phyloP scores from a whole-genome alignment of 2,113 vertebrate genomes.

The Toxotes jaculatrix region DNA sequence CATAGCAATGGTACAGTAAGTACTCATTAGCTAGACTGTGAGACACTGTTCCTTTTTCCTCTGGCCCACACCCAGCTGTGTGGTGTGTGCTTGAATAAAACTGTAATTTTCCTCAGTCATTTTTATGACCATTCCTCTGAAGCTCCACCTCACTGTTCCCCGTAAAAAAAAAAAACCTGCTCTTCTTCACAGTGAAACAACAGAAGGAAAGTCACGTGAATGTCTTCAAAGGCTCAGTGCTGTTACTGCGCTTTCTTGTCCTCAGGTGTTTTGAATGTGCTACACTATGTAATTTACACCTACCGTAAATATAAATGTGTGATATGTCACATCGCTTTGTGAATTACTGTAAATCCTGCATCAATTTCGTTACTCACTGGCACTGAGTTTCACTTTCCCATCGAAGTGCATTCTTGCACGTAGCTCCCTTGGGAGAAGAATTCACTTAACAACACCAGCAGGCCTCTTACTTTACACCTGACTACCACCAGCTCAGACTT shows the following conservation, averaged over 20 bases:
- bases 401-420: not conserved
- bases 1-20: conserved; percentile 13
- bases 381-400: not conserved
- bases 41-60: not conserved
- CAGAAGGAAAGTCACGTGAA: conserved; percentile 7
- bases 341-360: conserved; percentile 1
- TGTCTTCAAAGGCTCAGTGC: not conserved
- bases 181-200: not conserved
- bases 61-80: conserved; percentile 4
- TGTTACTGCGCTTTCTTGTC: not conserved
- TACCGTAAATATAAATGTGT: not conserved
- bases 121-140: conserved; percentile 13
- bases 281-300: not conserved
- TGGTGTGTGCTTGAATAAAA: not conserved
- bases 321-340: too few relatives aligned
- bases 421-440: not conserved
- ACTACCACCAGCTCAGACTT: conserved; percentile 38
- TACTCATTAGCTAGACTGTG: conserved; percentile 26
- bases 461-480: conserved; percentile 12
- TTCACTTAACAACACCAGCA: conserved; percentile 16
- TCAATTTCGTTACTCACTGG: not conserved
- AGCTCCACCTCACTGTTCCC: not conserved
- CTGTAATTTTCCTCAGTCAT: conserved; percentile 3
- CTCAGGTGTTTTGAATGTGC: not conserved
- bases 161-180: conserved; percentile 1